phyloP scores from a whole-genome alignment of 2,797 vertebrate genomes.

The Chaenodraco wilsoni region DNA sequence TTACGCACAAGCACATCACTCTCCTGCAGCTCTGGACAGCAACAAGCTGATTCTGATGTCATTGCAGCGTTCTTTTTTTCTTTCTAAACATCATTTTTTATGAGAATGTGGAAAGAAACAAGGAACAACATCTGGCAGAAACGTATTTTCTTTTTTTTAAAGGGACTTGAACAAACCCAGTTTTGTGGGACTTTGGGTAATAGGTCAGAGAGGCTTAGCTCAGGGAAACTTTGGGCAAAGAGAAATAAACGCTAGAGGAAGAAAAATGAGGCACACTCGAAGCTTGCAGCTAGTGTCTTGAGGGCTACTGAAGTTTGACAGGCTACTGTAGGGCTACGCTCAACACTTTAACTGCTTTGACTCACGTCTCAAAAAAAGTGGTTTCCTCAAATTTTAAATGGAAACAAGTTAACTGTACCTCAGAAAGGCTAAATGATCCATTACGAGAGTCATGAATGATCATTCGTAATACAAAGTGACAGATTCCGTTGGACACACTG shows the following conservation, averaged over 20 bases:
- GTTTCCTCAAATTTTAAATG: constrained; percentile 42
- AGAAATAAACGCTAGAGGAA: constrained; percentile 66
- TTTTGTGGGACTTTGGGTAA: constrained; percentile 83
- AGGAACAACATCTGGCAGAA: constrained; percentile 80
- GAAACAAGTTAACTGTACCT: constrained; percentile 6
- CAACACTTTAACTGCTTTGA: constrained; percentile 48
- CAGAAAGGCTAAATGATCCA: neutral
- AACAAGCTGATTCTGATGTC: constrained; percentile 69
- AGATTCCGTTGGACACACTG: constrained; percentile 23
- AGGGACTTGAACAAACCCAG: constrained; percentile 79
- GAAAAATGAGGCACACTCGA: constrained; percentile 48
- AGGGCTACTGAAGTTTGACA: constrained; percentile 38
- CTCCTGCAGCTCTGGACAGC: constrained; percentile 56
- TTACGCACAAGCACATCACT: constrained; percentile 18
- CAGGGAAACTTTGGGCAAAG: constrained; percentile 83
- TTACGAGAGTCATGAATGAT: neutral
- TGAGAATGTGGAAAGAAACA: constrained; percentile 78
- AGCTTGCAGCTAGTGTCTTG: constrained; percentile 44
- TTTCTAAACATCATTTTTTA: constrained; percentile 72
- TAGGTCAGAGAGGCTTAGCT: constrained; percentile 82
- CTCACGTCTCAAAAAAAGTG: constrained; percentile 36
- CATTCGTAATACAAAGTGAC: constrained; percentile 18
- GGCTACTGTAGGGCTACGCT: constrained; percentile 29
- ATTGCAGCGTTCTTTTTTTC: constrained; percentile 42
- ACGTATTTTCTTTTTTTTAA: constrained; percentile 65